phyloP scores from a whole-genome alignment of 2,797 vertebrate genomes.

The Girardinus metallicus region DNA sequence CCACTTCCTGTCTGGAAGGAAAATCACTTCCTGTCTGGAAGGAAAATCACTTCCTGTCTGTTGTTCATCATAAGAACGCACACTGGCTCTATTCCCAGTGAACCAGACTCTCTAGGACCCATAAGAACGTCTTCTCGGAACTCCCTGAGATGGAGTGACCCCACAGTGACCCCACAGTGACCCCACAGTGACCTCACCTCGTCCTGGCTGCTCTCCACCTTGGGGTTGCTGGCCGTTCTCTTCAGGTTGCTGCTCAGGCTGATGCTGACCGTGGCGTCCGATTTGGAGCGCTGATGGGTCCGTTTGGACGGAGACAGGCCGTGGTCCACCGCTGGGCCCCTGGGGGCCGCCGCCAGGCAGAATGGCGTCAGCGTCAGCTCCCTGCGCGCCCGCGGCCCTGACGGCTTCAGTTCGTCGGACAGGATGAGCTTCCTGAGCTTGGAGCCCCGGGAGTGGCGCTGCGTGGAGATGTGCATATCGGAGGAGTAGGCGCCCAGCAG shows the following conservation, averaged over 20 bases:
- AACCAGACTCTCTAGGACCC: no score
- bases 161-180: conserved; percentile 63
- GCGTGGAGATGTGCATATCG: conserved; percentile 98
- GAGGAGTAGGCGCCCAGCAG: conserved; percentile 94
- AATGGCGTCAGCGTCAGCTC: conserved; percentile 78
- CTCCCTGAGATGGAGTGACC: neutral
- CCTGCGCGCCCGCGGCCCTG: conserved; percentile 80
- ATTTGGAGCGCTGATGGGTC: conserved; percentile 97
- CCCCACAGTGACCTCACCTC: conserved; percentile 81
- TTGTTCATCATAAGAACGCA: no score
- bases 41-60: neutral
- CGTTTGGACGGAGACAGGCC: conserved; percentile 91
- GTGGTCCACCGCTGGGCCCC: conserved; percentile 73
- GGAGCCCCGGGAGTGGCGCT: conserved; percentile 93
- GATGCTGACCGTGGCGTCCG: conserved; percentile 91
- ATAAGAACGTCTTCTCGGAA: no score
- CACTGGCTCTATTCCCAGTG: no score
- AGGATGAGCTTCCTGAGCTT: conserved; percentile 94
- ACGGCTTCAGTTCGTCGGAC: conserved; percentile 93
- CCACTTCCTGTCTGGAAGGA: neutral
- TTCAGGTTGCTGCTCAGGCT: conserved; percentile 95
- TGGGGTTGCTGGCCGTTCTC: conserved; percentile 95
- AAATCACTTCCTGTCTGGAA: no score
- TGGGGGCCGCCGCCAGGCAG: conserved; percentile 68
- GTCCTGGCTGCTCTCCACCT: conserved; percentile 92